phyloP scores from a whole-genome alignment of 2,113 vertebrate genomes.

The Aegotheles bennettii region DNA sequence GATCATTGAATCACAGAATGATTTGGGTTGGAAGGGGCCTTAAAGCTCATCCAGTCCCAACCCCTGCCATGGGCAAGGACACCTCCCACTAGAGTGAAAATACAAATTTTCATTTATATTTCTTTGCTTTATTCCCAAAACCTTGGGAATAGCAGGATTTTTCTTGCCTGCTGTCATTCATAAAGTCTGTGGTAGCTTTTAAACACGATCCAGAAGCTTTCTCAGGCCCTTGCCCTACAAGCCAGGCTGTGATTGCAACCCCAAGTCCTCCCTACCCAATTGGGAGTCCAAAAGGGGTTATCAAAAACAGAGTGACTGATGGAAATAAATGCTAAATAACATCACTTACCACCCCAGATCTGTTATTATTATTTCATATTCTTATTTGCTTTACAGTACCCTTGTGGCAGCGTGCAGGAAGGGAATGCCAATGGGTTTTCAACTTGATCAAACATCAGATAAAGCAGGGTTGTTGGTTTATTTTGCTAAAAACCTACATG shows the following conservation, averaged over 20 bases:
- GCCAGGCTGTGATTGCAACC: background rate
- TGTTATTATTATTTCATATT: background rate
- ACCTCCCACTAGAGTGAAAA: too few species aligned
- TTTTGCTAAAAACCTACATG: background rate
- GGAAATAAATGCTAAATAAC: background rate
- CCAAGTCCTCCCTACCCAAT: background rate
- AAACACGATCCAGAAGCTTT: background rate
- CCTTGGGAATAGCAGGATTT: background rate
- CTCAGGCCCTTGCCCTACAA: background rate
- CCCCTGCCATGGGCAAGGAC: too few species aligned
- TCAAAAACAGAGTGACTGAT: background rate
- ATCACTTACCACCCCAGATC: background rate
- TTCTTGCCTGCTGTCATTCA: background rate
- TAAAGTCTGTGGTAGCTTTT: background rate
- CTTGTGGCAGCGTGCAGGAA: background rate
- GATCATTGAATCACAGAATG: too few species aligned
- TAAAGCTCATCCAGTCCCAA: too few species aligned
- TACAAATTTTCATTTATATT: background rate
- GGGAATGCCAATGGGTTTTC: background rate
- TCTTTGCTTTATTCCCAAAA: accelerated
- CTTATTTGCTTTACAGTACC: background rate
- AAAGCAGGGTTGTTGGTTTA: background rate
- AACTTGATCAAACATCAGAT: background rate
- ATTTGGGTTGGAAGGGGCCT: too few species aligned
- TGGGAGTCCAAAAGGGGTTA: background rate